Conservation (phyloP, 1,140 invertebrate genomes). For the Drosophila ananassae region DNA sequence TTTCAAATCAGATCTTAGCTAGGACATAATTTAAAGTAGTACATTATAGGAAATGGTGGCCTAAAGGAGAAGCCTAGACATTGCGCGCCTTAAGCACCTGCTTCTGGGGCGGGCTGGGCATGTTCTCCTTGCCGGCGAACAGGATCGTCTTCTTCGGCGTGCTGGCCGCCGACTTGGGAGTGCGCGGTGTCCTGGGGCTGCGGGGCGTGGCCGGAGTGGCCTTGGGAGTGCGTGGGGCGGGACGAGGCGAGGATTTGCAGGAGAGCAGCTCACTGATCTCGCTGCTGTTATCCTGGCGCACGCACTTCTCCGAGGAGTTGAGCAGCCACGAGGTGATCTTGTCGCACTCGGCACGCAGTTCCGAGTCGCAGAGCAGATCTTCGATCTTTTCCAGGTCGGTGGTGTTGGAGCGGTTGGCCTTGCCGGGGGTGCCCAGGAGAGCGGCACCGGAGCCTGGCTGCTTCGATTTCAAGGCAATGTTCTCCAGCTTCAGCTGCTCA, state of each 20-base stretch:
- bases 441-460: conserved; percentile 46
- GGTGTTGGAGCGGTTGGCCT: conserved; percentile 64
- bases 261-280: conserved; percentile 69
- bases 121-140: conserved; percentile 77
- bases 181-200: conserved; percentile 61
- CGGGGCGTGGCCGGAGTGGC: conserved; percentile 51
- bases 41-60: conserved; percentile 19
- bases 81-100: conserved; percentile 81
- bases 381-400: conserved; percentile 82
- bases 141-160: conserved; percentile 80
- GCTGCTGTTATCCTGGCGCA: conserved; percentile 70
- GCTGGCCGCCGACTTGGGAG: conserved; percentile 61
- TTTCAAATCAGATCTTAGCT: conserved; percentile 68
- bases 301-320: conserved; percentile 73
- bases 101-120: conserved; percentile 80
- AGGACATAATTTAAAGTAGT: conserved; percentile 54
- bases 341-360: conserved; percentile 78
- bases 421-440: conserved; percentile 58
- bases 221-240: conserved; percentile 52
- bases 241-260: conserved; percentile 57
- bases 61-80: conserved; percentile 43
- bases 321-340: conserved; percentile 80
- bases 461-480: conserved; percentile 80
- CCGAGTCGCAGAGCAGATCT: conserved; percentile 72
- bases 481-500: conserved; percentile 81